Base-by-base conservation (phyloP, 1,140 invertebrate genomes). In the Micrasema longulum region DNA sequence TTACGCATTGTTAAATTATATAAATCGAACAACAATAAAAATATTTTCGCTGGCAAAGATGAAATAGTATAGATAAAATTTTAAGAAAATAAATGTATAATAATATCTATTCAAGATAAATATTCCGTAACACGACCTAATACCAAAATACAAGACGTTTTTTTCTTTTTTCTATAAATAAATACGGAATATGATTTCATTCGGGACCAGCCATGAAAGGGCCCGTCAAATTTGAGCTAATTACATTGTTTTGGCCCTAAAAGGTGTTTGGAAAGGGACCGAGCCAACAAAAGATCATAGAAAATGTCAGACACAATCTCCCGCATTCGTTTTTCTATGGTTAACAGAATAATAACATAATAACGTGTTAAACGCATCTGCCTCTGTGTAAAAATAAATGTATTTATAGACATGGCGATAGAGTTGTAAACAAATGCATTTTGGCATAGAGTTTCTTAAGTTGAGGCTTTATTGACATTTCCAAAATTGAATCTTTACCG, bases 301-400 rank as follows among this genome's bases (percentile, higher is more conserved):
- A 55, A 48, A 68, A 20, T 62, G 55, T 43, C 16, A 35, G 41
- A 5, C 22, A 62, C 41, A 12, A 68, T 16, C 10, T 62, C 36
- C 18, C 2, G 47, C 23, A 43, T 45, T 45, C 38, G 26, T 31
- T 9, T 47, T 50, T 52, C 31, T 12, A 52, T 68, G 43, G 45
- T 67, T 68, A 67, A 67, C 18, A 60, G 64, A 67, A 72, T 67
- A 72, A 72, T 68, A 47, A 67, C 65, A 72, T 68, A 72, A 72
- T 71, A 72, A 72, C 64, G 36, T 35, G 38, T 65, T 57, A 45
- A 41, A 66, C 35, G 26, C 64, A 72, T 67, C 64, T 67, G 64
- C 52, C 18, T 36, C 20, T 31, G 26, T 48, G 16, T 23, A 66
- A 66, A 66, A 31, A 31, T 31, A 31, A 2, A 31, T 31, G 2